Evolutionary conservation across 2,888 invertebrate species (phyloP).

Genomic region (Polydrusus pterygomalis): DNA sequence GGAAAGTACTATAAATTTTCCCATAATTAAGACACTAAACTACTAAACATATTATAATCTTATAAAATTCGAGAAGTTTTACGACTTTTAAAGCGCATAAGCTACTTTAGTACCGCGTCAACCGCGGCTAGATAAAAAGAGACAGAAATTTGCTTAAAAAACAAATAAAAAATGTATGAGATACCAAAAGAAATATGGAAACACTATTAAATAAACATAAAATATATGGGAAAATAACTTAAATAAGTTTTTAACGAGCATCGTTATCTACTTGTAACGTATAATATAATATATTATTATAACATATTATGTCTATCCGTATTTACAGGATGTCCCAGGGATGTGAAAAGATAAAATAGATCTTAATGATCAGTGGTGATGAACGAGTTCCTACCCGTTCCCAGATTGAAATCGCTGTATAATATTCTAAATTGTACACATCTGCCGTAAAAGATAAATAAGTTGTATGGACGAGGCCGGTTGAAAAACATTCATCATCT

Average conservation of each 20-base stretch:
- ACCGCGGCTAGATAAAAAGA: slow-evolving; percentile 16
- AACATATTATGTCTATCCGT: too few species aligned
- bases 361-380: too few species aligned
- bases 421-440: too few species aligned
- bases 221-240: slow-evolving; percentile 18
- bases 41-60: too few species aligned
- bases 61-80: neutral
- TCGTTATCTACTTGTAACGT: slow-evolving; percentile 34
- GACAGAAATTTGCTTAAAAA: slow-evolving; percentile 38
- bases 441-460: too few species aligned
- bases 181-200: slow-evolving; percentile 2
- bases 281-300: neutral
- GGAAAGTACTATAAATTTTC: too few species aligned
- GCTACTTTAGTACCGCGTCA: neutral
- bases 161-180: slow-evolving; percentile 41
- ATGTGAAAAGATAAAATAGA: too few species aligned
- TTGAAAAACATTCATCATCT: too few species aligned
- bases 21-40: too few species aligned
- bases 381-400: too few species aligned
- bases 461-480: too few species aligned
- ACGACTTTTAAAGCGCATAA: neutral
- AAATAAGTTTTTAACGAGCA: slow-evolving; percentile 16
- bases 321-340: neutral
- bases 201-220: slow-evolving; percentile 19
- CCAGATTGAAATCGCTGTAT: too few species aligned